phyloP scores from a whole-genome alignment of 2,888 invertebrate species.

The Balanococcus diminutus region DNA sequence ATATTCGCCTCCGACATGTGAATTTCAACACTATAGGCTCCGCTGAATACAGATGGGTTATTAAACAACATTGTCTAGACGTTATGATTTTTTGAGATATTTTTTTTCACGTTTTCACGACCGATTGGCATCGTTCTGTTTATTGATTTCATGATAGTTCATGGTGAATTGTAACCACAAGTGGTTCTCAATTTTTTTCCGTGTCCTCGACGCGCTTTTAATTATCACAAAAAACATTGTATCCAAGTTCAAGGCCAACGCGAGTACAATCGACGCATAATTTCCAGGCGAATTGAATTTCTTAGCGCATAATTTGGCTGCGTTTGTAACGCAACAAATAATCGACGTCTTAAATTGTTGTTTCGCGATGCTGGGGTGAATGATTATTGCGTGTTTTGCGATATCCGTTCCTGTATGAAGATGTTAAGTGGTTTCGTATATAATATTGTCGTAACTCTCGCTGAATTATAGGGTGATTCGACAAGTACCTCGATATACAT shows the following conservation, averaged over 20 bases:
- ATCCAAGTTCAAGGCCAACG: conserved; percentile 22
- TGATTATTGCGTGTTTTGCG: conserved; percentile 28
- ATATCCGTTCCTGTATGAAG: conserved; percentile 29
- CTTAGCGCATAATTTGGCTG: conserved; percentile 34
- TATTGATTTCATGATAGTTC: conserved; percentile 32
- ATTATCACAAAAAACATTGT: conserved; percentile 36
- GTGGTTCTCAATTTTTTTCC: conserved; percentile 21
- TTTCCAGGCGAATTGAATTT: conserved; percentile 37
- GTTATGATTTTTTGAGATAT: conserved; percentile 17
- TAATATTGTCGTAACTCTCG: conserved; percentile 8
- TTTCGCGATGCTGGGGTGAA: conserved; percentile 23
- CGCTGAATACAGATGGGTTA: conserved; percentile 11
- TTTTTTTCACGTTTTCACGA: conserved; percentile 38
- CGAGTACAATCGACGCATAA: conserved; percentile 22
- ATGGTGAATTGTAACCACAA: conserved; percentile 42
- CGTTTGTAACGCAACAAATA: conserved; percentile 37
- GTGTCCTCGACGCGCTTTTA: conserved; percentile 33
- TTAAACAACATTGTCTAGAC: conserved; percentile 38
- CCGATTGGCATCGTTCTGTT: conserved; percentile 27
- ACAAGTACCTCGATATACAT: not conserved
- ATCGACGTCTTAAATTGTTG: not conserved
- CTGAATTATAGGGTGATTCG: conserved; percentile 27
- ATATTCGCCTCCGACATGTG: not conserved
- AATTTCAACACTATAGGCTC: not conserved
- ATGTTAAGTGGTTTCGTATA: conserved; percentile 6